Conservation (phyloP, 1,140 invertebrate species). For the Euwallacea similis region DNA sequence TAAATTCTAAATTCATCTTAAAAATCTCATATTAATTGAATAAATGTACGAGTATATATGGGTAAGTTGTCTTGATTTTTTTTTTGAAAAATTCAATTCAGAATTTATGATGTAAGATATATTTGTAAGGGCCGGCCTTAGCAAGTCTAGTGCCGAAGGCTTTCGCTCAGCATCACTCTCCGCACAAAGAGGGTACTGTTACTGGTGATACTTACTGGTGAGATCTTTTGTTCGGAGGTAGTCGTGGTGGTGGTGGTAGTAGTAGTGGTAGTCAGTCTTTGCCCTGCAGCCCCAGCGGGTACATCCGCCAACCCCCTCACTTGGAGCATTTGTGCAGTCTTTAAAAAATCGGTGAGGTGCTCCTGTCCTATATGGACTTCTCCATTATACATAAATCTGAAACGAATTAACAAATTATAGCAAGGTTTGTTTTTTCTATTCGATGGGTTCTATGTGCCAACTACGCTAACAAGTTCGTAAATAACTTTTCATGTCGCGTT, state of each 20-base stretch:
- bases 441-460: no score
- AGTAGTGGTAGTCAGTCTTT: slow-evolving; percentile 55
- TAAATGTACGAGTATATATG: no score
- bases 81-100: no score
- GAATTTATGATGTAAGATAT: no score
- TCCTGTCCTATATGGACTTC: slow-evolving; percentile 92
- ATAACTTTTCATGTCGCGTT: no score
- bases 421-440: neutral
- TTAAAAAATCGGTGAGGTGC: slow-evolving; percentile 83
- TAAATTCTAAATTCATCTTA: no score
- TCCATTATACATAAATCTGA: slow-evolving; percentile 91
- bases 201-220: slow-evolving; percentile 47
- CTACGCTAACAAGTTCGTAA: no score
- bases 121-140: no score
- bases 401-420: slow-evolving; percentile 23
- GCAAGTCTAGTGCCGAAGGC: no score
- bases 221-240: slow-evolving; percentile 58
- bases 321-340: slow-evolving; percentile 88
- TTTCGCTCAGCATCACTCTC: neutral
- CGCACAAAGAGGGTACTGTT: no score
- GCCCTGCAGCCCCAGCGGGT: slow-evolving; percentile 55
- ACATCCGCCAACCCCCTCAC: slow-evolving; percentile 88
- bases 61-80: no score
- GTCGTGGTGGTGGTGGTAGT: slow-evolving; percentile 17
- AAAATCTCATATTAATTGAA: no score